phyloP scores from a whole-genome alignment of 2,797 vertebrate species.

The Oceanodroma leucorhoa region DNA sequence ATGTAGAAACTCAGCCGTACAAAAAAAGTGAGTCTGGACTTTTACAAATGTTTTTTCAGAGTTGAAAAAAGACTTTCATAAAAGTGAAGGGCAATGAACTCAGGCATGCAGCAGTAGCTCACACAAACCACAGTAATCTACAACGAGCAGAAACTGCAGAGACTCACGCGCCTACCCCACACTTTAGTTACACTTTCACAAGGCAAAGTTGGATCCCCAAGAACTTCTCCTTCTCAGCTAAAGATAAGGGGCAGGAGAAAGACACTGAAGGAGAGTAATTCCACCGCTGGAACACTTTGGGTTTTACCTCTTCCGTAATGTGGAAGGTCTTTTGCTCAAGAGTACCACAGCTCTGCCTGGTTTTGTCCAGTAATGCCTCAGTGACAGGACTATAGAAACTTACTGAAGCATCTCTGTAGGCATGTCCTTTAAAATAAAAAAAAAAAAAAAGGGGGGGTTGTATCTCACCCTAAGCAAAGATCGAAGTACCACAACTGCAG shows the following conservation, averaged over 20 bases:
- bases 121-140: conserved; percentile 13
- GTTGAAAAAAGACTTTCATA: conserved; percentile 47
- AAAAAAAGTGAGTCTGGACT: conserved; percentile 38
- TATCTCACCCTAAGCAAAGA: conserved; percentile 5
- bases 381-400: background rate
- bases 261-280: background rate
- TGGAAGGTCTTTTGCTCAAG: background rate
- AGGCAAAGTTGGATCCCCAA: background rate
- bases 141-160: conserved; percentile 37
- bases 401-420: background rate
- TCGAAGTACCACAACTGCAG: background rate
- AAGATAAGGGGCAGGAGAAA: conserved; percentile 7
- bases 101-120: conserved; percentile 70
- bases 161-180: background rate
- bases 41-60: conserved; percentile 29
- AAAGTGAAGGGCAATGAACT: conserved; percentile 54
- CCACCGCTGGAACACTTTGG: background rate
- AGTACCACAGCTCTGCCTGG: conserved; percentile 9
- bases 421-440: background rate
- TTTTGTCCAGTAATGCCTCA: background rate
- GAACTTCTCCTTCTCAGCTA: conserved; percentile 14
- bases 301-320: background rate
- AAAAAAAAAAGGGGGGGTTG: background rate
- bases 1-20: conserved; percentile 64
- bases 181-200: background rate